These are phyloP conservation scores for Gnathonemus longibarbis DNA, from an alignment of 2,113 vertebrate species.

Conservation along the genomic window DNA sequence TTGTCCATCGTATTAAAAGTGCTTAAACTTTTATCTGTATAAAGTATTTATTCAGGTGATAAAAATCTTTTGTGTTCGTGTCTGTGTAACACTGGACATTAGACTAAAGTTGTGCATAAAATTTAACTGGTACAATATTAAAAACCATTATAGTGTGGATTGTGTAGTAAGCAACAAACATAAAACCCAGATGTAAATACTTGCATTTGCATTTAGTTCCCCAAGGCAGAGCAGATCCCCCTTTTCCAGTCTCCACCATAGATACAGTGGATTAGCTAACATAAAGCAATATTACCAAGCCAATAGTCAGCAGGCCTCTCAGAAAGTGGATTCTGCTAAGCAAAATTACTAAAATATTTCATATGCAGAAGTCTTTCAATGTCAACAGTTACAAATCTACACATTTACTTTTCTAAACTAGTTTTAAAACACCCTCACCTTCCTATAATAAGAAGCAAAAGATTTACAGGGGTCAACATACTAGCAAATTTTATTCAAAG, in stretches of 20 bases:
- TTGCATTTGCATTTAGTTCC: background rate
- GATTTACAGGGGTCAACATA: too few species aligned
- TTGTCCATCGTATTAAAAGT: conserved; percentile 67
- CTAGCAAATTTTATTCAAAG: too few species aligned
- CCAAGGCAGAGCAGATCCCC: background rate
- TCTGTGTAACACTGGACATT: background rate
- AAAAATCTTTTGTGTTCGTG: background rate
- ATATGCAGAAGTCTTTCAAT: background rate
- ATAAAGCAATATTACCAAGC: background rate
- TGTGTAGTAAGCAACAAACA: background rate
- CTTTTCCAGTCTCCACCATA: background rate
- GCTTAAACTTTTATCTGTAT: conserved; percentile 60
- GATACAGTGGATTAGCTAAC: background rate
- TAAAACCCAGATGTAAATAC: background rate
- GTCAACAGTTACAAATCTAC: background rate
- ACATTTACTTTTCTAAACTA: background rate
- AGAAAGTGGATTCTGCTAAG: background rate
- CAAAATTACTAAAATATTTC: background rate
- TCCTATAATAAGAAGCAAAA: background rate
- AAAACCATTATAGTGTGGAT: background rate
- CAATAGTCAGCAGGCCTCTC: background rate
- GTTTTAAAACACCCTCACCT: background rate
- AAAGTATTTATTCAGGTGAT: background rate
- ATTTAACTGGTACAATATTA: background rate
- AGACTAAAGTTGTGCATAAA: background rate